A percentile compares a stretch with the other conserved stretches of the same genome.
Evolutionary conservation across 2,797 vertebrate species (phyloP).

Genomic region (Taenioides sp.): DNA sequence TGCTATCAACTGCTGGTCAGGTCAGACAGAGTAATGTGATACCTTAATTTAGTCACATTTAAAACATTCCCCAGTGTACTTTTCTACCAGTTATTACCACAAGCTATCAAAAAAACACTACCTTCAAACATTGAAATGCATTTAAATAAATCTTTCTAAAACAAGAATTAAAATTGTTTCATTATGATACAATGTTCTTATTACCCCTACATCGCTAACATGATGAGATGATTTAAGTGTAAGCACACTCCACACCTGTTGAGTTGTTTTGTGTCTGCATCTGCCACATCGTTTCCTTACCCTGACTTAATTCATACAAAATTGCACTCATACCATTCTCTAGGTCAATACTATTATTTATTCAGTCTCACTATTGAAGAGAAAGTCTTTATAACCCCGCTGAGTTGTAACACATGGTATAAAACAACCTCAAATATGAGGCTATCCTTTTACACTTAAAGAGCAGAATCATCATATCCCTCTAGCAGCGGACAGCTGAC

Average conservation of each 20-base stretch:
- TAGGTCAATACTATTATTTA: constrained; percentile 32
- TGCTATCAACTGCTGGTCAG: too few relatives aligned
- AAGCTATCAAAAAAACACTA: background rate
- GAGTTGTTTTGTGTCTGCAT: constrained; percentile 27
- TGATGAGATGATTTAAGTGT: constrained; percentile 29
- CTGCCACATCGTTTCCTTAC: background rate
- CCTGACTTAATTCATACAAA: background rate
- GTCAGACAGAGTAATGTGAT: constrained; percentile 8
- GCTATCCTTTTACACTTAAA: constrained; percentile 75
- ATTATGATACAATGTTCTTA: constrained; percentile 2
- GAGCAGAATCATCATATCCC: constrained; percentile 78
- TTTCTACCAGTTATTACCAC: background rate
- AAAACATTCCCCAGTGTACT: background rate
- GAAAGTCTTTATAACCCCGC: constrained; percentile 35
- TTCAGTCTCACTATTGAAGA: constrained; percentile 22
- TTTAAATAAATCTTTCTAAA: background rate
- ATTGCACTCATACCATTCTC: constrained; percentile 10
- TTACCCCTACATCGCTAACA: constrained; percentile 18
- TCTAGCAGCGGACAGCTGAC: constrained; percentile 73
- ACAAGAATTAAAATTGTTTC: background rate
- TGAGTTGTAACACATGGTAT: constrained; percentile 62
- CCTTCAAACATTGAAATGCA: background rate
- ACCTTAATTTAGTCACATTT: background rate
- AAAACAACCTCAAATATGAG: constrained; percentile 62
- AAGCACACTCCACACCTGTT: constrained; percentile 23